phyloP scores from a whole-genome alignment of 2,113 vertebrate species.

The Isurus oxyrinchus region DNA sequence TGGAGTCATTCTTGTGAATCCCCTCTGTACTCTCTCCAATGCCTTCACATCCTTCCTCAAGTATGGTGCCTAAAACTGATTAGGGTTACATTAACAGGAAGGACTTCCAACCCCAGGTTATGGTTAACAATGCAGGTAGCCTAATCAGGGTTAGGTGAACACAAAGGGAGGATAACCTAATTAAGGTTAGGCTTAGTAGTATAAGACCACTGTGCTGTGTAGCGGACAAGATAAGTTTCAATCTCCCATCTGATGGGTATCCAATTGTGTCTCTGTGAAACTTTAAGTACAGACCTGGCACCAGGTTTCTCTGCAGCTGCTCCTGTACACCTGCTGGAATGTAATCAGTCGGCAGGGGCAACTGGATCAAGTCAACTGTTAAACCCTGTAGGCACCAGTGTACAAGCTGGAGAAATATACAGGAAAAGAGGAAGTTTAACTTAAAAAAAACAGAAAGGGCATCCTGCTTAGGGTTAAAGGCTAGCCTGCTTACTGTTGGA shows the following conservation, averaged over 20 bases:
- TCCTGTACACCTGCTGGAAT: background rate
- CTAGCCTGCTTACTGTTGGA: background rate
- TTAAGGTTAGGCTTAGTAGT: background rate
- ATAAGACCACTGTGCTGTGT: background rate
- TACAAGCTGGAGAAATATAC: background rate
- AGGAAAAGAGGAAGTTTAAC: background rate
- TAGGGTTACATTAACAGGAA: too few relatives aligned
- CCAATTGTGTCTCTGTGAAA: background rate
- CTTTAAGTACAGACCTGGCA: background rate
- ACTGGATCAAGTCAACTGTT: background rate
- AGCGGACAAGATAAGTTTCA: background rate
- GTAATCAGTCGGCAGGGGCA: background rate
- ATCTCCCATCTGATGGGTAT: background rate
- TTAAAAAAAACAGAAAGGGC: background rate
- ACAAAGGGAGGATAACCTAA: background rate
- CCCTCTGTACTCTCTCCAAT: too few relatives aligned
- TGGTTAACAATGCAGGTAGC: too few relatives aligned
- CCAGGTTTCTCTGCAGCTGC: background rate
- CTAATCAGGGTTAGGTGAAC: background rate
- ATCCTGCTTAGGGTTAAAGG: background rate
- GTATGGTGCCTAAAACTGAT: too few relatives aligned
- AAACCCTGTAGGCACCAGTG: background rate
- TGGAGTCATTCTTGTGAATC: too few relatives aligned
- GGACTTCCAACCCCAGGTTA: too few relatives aligned
- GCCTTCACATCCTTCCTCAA: too few relatives aligned